phyloP scores from a whole-genome alignment of 2,888 invertebrate genomes.

The Brachyptera risi region DNA sequence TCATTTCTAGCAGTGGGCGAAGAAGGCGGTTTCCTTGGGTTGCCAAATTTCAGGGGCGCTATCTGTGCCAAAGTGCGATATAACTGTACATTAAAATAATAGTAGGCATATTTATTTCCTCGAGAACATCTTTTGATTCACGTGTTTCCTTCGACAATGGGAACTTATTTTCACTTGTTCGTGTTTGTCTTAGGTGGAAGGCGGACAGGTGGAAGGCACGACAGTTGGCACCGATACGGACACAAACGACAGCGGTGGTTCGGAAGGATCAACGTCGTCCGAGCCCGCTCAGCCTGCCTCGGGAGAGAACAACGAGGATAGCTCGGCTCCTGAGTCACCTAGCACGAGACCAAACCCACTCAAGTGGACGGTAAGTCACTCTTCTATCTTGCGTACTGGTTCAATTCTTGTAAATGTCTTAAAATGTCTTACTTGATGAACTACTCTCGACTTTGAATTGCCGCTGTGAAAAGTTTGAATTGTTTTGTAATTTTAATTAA shows the following conservation, averaged over 20 bases:
- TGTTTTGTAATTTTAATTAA: too few species aligned
- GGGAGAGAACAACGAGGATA: constrained; percentile 46
- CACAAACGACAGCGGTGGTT: constrained; percentile 45
- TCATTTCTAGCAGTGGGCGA: too few species aligned
- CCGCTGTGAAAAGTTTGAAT: too few species aligned
- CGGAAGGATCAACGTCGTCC: constrained; percentile 46
- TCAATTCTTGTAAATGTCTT: too few species aligned
- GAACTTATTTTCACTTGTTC: neutral
- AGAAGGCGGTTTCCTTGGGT: too few species aligned
- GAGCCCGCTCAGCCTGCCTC: constrained; percentile 38
- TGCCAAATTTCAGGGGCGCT: too few species aligned
- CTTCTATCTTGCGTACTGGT: too few species aligned
- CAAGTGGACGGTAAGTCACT: constrained; percentile 58
- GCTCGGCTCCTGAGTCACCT: constrained; percentile 39
- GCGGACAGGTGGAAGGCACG: constrained; percentile 17
- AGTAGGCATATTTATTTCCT: too few species aligned
- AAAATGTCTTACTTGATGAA: too few species aligned
- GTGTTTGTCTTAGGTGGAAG: constrained; percentile 1
- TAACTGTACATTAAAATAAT: neutral
- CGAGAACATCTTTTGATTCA: neutral
- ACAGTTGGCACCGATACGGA: constrained; percentile 39
- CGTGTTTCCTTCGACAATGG: too few species aligned
- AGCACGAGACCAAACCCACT: constrained; percentile 55
- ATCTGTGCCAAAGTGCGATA: too few species aligned
- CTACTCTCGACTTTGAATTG: too few species aligned